phyloP scores from a whole-genome alignment of 2,797 vertebrate species.

The Capromys pilorides region DNA sequence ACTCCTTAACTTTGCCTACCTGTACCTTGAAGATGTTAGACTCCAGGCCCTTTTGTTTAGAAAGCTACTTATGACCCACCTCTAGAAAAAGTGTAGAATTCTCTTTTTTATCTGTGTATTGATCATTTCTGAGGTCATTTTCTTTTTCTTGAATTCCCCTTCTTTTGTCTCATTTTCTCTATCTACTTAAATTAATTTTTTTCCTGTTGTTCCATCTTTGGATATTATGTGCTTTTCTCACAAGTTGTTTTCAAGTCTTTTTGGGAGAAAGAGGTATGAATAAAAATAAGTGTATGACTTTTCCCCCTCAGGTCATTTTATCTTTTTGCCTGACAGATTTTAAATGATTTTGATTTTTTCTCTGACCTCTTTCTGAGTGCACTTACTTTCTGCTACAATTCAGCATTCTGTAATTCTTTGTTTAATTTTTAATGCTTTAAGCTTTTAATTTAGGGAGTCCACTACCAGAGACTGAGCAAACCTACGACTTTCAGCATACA shows the following conservation, averaged over 20 bases:
- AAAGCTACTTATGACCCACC: neutral
- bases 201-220: neutral
- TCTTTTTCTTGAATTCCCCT: slow-evolving; percentile 18
- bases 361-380: slow-evolving; percentile 61
- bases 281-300: slow-evolving; percentile 2
- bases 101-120: slow-evolving; percentile 12
- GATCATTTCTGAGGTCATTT: neutral
- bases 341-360: slow-evolving; percentile 58
- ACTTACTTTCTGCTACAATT: slow-evolving; percentile 43
- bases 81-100: neutral
- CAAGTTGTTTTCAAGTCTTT: slow-evolving; percentile 10
- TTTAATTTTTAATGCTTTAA: neutral
- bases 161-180: neutral
- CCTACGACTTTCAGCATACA: neutral
- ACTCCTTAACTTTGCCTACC: neutral
- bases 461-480: neutral
- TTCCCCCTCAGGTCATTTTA: neutral
- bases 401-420: slow-evolving; percentile 9
- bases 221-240: neutral
- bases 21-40: neutral
- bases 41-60: neutral
- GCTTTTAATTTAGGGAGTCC: neutral
- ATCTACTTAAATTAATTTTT: neutral
- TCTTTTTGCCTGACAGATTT: slow-evolving; percentile 63
- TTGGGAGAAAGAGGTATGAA: slow-evolving; percentile 41